These are phyloP conservation scores for Leuciscus idus DNA, from an alignment of 2,113 vertebrate species.

Conservation along the genomic window DNA sequence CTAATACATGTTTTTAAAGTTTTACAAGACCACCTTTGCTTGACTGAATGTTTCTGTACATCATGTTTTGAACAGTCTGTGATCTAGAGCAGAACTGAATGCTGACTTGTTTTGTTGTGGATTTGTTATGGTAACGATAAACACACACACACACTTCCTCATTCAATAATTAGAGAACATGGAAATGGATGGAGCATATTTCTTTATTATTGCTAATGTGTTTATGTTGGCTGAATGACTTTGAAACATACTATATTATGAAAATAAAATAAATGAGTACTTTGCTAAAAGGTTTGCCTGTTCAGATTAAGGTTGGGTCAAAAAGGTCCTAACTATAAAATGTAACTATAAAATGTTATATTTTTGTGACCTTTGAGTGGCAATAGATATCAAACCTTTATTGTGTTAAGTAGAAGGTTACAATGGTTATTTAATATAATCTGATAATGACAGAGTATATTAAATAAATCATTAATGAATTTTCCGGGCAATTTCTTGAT, in stretches of 20 bases:
- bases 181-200: not conserved
- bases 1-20: not conserved
- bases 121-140: not conserved
- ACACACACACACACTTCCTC: not conserved
- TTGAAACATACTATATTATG: not conserved
- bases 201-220: not conserved
- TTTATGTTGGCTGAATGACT: not conserved
- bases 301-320: not conserved
- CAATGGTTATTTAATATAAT: not conserved
- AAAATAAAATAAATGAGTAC: not conserved
- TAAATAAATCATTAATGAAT: not conserved
- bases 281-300: not conserved
- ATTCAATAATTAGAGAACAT: not conserved
- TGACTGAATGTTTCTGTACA: not conserved
- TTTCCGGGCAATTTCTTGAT: too few relatives aligned
- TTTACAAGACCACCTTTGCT: not conserved
- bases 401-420: not conserved
- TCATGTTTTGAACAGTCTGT: conserved; percentile 1
- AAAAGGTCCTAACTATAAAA: too few relatives aligned
- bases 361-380: conserved; percentile 34
- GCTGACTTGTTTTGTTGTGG: conserved; percentile 2
- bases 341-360: not conserved
- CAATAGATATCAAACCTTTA: conserved; percentile 1
- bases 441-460: not conserved
- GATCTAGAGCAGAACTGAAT: not conserved